Evolutionary conservation across 2,113 vertebrate genomes (phyloP).

Genomic region (Takifugu bimaculatus): DNA sequence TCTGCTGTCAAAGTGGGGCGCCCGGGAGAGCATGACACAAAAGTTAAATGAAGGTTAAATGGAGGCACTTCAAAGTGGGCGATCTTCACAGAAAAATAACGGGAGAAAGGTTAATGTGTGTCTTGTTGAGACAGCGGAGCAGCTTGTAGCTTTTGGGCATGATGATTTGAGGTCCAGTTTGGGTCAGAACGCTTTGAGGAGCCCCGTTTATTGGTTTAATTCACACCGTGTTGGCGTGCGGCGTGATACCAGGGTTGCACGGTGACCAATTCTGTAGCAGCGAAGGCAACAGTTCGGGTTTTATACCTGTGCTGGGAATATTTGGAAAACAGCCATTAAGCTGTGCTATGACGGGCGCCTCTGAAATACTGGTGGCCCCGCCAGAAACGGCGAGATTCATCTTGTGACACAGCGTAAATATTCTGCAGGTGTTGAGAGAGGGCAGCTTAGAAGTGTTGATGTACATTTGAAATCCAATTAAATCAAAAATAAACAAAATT

Average conservation of each 20-base stretch:
- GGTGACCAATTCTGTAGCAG: constrained; percentile 23
- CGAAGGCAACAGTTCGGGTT: constrained; percentile 5
- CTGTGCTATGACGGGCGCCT: too few relatives aligned
- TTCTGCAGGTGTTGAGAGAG: too few relatives aligned
- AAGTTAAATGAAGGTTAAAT: constrained; percentile 76
- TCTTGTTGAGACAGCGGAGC: constrained; percentile 68
- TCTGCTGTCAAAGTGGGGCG: constrained; percentile 57
- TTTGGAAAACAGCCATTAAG: background rate
- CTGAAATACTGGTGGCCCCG: too few relatives aligned
- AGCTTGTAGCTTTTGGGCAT: constrained; percentile 68
- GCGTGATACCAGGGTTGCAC: constrained; percentile 11
- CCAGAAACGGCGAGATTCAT: background rate
- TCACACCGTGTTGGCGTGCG: constrained; percentile 5
- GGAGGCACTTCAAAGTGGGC: constrained; percentile 72
- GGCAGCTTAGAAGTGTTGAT: too few relatives aligned
- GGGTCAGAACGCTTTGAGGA: constrained; percentile 60
- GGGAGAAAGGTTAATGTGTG: constrained; percentile 70
- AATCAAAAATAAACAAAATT: too few relatives aligned
- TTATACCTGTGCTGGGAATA: constrained; percentile 1
- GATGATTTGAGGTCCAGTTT: constrained; percentile 51
- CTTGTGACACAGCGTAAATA: too few relatives aligned
- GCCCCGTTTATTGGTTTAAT: constrained; percentile 47
- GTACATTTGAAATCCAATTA: too few relatives aligned
- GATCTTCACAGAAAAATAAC: constrained; percentile 59
- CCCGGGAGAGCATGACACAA: constrained; percentile 61